These are phyloP conservation scores for Sitophilus oryzae DNA, from an alignment of 1,140 invertebrate genomes.

Conservation along the genomic window DNA sequence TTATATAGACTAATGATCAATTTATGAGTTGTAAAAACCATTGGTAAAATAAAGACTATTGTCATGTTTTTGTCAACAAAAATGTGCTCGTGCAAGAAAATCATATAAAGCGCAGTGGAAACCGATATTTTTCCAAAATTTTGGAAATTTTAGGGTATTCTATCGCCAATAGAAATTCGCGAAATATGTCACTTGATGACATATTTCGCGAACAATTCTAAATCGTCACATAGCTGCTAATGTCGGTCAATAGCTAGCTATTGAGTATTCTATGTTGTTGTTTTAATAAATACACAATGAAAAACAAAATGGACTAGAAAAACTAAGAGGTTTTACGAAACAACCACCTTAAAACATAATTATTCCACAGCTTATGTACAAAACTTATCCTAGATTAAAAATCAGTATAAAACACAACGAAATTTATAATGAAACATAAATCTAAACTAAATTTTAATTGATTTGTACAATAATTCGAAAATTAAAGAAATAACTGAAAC, in stretches of 20 bases:
- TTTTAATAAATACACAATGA: conserved; percentile 9
- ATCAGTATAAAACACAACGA: too few species aligned
- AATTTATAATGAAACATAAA: too few species aligned
- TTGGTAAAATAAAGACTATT: conserved; percentile 13
- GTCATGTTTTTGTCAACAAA: background rate
- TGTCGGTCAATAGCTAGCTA: conserved; percentile 10
- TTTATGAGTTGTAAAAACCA: conserved; percentile 25
- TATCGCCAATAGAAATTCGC: too few species aligned
- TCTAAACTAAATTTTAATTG: too few species aligned
- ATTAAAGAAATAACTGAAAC: too few species aligned
- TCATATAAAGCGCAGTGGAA: conserved; percentile 12
- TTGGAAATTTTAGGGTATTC: too few species aligned
- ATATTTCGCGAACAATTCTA: too few species aligned
- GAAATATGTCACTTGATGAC: too few species aligned
- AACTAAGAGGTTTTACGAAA: conserved; percentile 3
- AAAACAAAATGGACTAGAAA: conserved; percentile 9
- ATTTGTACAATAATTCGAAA: too few species aligned
- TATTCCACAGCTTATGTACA: too few species aligned
- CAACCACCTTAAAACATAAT: conserved; percentile 13
- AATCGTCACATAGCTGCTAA: conserved; percentile 2
- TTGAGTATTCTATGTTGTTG: conserved; percentile 14
- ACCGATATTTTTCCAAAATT: too few species aligned
- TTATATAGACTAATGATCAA: conserved; percentile 9
- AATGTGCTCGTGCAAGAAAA: conserved; percentile 10
- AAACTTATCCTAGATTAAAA: too few species aligned